Conservation (phyloP, 2,888 invertebrate species). For the Scaptomyza parva region DNA sequence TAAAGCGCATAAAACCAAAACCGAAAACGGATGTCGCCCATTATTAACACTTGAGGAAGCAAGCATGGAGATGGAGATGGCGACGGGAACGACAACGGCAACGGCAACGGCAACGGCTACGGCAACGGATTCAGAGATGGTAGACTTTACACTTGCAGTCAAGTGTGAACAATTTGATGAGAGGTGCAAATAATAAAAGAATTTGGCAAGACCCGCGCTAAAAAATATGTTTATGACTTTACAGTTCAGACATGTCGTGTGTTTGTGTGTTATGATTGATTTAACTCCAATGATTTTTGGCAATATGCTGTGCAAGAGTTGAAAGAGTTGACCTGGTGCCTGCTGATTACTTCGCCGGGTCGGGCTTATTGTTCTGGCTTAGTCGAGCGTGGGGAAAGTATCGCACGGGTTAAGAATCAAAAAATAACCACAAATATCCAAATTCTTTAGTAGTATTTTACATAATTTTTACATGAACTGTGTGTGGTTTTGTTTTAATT, state of each 20-base stretch:
- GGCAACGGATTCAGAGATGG: slow-evolving; percentile 13
- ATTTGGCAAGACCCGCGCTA: slow-evolving; percentile 66
- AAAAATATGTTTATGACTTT: slow-evolving; percentile 37
- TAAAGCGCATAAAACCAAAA: slow-evolving; percentile 12
- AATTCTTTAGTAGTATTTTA: slow-evolving; percentile 22
- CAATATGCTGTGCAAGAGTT: slow-evolving; percentile 62
- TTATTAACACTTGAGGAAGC: slow-evolving; percentile 77
- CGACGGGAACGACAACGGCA: slow-evolving; percentile 31
- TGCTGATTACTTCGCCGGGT: neutral
- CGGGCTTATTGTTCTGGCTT: slow-evolving; percentile 56
- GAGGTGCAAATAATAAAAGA: slow-evolving; percentile 68
- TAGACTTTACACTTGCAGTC: slow-evolving; percentile 73
- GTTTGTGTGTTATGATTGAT: slow-evolving; percentile 68
- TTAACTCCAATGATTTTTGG: slow-evolving; percentile 35
- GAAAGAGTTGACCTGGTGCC: slow-evolving; percentile 45
- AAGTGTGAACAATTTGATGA: slow-evolving; percentile 78
- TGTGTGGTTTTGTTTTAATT: slow-evolving; percentile 76
- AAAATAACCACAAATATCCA: slow-evolving; percentile 1
- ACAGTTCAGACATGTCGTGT: neutral
- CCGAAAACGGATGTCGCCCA: slow-evolving; percentile 82
- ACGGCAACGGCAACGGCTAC: slow-evolving; percentile 38
- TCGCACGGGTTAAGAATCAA: slow-evolving; percentile 67
- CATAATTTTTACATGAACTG: slow-evolving; percentile 43
- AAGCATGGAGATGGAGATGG: slow-evolving; percentile 45
- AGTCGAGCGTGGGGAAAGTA: slow-evolving; percentile 67